Evolutionary conservation across 2,113 vertebrate genomes (phyloP).

Genomic region (Alethe castanea): DNA sequence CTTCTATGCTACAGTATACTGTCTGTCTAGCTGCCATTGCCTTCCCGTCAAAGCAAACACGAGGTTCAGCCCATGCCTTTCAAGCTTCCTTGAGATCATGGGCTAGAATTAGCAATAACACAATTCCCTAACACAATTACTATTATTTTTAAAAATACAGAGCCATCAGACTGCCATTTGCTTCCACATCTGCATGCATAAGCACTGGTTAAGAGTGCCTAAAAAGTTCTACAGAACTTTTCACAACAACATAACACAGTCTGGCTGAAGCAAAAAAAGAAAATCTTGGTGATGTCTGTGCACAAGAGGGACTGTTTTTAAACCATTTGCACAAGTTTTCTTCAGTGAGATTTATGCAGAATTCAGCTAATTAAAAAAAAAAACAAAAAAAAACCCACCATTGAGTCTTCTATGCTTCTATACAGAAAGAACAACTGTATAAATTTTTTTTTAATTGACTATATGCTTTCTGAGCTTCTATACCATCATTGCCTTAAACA

Average conservation of each 20-base stretch:
- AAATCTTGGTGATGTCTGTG: background rate
- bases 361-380: no score
- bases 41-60: background rate
- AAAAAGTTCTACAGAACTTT: background rate
- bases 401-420: no score
- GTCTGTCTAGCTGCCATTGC: background rate
- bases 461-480: background rate
- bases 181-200: background rate
- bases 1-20: background rate
- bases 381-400: no score
- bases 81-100: background rate
- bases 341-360: no score
- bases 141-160: background rate
- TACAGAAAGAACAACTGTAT: no score
- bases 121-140: background rate
- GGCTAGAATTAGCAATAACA: background rate
- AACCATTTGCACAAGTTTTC: no score
- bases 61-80: background rate
- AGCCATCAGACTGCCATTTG: background rate
- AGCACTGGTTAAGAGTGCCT: background rate
- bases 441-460: background rate
- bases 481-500: background rate
- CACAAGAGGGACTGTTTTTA: background rate
- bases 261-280: background rate
- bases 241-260: background rate